These are phyloP conservation scores for Sisor rabdophorus DNA, from an alignment of 2,113 vertebrate species.

Conservation along the genomic window DNA sequence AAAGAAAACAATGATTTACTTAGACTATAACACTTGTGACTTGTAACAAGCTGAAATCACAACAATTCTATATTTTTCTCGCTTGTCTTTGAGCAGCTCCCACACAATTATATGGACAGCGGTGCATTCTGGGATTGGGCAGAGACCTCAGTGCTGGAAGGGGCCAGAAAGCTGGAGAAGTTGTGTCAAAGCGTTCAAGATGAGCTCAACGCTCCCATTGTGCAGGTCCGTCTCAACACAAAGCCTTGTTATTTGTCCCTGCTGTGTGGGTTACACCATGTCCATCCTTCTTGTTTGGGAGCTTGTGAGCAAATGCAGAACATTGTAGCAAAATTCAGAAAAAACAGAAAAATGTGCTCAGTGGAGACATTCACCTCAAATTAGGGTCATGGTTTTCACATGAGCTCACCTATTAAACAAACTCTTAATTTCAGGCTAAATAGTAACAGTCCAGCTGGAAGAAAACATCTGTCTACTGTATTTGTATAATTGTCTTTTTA, in stretches of 20 bases:
- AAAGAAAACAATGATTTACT: neutral
- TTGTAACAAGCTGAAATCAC: too few relatives aligned
- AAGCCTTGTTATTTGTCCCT: constrained; percentile 20
- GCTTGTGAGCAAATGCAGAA: constrained; percentile 17
- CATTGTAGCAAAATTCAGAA: too few relatives aligned
- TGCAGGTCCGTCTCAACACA: constrained; percentile 67
- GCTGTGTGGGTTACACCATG: constrained; percentile 10
- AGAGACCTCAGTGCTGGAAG: constrained; percentile 65
- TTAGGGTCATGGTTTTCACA: constrained; percentile 35
- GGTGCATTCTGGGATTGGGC: constrained; percentile 80
- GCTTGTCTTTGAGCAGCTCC: constrained; percentile 68
- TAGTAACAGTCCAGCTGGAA: constrained; percentile 12
- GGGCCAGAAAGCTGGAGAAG: constrained; percentile 60
- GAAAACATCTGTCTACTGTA: constrained; percentile 19
- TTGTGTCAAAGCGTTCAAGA: constrained; percentile 75
- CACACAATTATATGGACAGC: constrained; percentile 69
- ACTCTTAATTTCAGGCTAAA: neutral
- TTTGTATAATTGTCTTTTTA: neutral
- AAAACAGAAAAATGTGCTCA: constrained; percentile 22
- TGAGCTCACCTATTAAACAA: neutral
- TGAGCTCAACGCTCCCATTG: constrained; percentile 63
- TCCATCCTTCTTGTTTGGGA: neutral
- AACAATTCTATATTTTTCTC: constrained; percentile 25
- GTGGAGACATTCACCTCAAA: constrained; percentile 28
- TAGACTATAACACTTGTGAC: neutral